Base-by-base conservation (phyloP, 2,888 invertebrate genomes). In the Orthosia incerta region DNA sequence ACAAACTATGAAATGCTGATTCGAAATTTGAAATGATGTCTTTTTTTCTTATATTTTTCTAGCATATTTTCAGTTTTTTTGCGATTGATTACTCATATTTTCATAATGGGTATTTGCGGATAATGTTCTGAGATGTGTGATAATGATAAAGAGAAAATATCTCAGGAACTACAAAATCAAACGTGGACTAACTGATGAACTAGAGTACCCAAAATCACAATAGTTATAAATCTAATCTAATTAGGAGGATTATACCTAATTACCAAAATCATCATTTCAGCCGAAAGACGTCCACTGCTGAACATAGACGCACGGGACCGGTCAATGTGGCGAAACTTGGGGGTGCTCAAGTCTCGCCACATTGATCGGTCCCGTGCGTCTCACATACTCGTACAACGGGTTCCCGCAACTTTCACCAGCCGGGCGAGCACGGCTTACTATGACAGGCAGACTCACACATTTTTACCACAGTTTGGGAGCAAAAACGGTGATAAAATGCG, bases 1-100 rank as follows among this genome's bases (percentile, higher is more conserved):
- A 70, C 26, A 64, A n/a, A 70, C 12, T 48, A 20, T 16, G 9
- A 53, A 53, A 61, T 53, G 11, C 15, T 18, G 45, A 51, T 69
- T 68, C 23, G n/a, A 23, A 46, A n/a, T 31, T 26, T 51, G 12
- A 59, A 31, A 11, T n/a, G 1, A 23, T 45, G 20, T 45, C 12
- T 50, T 45, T 50, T 48, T 11, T 26, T 26, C 26, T 18, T 7
- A 2, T 39, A 16, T 59, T 60, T 12, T 31, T n/a, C 0, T 11
- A 5, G 39, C 1, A 5, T 15, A 48, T 23, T 48, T 73, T 23
- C 0, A 18, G 2, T 39, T 2, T 16, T 23, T 5, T 2, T 56
- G 48, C 9, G 4, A 5, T 1, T 3, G 20, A 46, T 53, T n/a
- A 53, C 2, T 55, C 15, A 26, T n/a, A 26, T n/a, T 0, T 39